These are phyloP conservation scores for Nephrocerus scutellatus DNA, from an alignment of 2,888 invertebrate genomes.

Conservation along the genomic window DNA sequence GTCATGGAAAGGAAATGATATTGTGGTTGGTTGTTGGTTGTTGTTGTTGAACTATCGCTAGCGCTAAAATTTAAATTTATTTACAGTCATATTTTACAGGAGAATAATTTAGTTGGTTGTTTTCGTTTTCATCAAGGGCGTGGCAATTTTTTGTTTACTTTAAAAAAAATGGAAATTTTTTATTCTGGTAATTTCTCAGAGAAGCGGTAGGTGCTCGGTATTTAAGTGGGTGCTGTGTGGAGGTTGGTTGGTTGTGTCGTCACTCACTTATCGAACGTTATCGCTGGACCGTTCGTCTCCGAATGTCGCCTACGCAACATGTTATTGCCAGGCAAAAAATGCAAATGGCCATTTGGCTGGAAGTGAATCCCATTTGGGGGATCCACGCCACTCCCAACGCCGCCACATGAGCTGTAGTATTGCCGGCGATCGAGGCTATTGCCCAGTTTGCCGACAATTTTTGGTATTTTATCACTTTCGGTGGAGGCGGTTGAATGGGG, in stretches of 20 bases:
- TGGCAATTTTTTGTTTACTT: too few relatives aligned
- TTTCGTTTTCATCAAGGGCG: too few relatives aligned
- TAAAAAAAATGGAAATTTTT: too few relatives aligned
- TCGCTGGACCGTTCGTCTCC: slow-evolving; percentile 31
- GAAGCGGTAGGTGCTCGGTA: too few relatives aligned
- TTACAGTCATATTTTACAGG: too few relatives aligned
- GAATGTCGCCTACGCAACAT: slow-evolving; percentile 38
- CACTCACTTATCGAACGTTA: slow-evolving; percentile 16
- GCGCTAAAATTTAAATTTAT: too few relatives aligned
- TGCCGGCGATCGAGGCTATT: slow-evolving; percentile 38
- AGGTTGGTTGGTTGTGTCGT: slow-evolving; percentile 1
- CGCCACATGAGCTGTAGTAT: slow-evolving; percentile 12
- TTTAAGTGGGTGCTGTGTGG: too few relatives aligned
- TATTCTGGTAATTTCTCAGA: too few relatives aligned
- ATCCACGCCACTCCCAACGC: slow-evolving; percentile 11
- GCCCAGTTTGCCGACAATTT: slow-evolving; percentile 47
- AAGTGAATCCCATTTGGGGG: slow-evolving; percentile 28
- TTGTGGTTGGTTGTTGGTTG: too few relatives aligned
- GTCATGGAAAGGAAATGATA: too few relatives aligned
- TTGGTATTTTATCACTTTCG: slow-evolving; percentile 48
- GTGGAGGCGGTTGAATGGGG: slow-evolving; percentile 14
- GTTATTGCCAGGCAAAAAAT: slow-evolving; percentile 26
- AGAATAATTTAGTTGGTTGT: too few relatives aligned
- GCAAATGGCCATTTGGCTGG: slow-evolving; percentile 27
- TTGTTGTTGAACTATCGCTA: too few relatives aligned